Base-by-base conservation (phyloP, 2,113 vertebrate species). In the Dendrocopos noguchii region DNA sequence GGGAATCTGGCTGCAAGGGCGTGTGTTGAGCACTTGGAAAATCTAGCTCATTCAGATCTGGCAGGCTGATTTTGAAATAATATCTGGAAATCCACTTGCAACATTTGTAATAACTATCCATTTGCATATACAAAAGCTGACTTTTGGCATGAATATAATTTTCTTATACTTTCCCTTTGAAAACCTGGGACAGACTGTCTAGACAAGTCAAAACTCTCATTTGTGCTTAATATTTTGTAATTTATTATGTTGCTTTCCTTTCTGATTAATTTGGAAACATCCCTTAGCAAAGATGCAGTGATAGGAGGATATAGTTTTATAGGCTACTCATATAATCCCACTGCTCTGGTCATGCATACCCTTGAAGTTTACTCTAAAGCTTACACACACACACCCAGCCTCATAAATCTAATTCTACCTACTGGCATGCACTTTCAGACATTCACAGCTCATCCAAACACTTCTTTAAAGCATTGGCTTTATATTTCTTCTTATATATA, bases 151-250 rank as follows among this genome's bases (percentile, higher is more conserved):
- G 59, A 22, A 6, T 4, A 46, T 53, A 52, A 21, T 81, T 75
- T 65, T 74, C 93, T 83, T 83, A 4, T 27, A 64, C 42, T 39
- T 80, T 64, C 14, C 65, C 91, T 88, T 71, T 90, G 87, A 95
- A 96, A 90, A 90, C 18, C 82, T 80, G 65, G 77, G 93, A 87
- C 93, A 93, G 94, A 73, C 91, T 94, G 94, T 95, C 95, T 96
- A 95, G 94, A 95, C 95, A 95, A 95, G 94, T 82, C 85, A 77
- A 88, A 94, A 87, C 31, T 66, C 91, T 93, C 78, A 34, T 91
- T 94, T 82, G 42, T 70, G 71, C 64, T 66, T 70, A 66, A 88
- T 87, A 55, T 66, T 87, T 95, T 73, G 15, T 65, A 70, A 87
- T 92, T 96, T 91, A 84, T 92, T 73, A 27, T 84, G 94, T 88